phyloP scores from a whole-genome alignment of 1,140 invertebrate genomes.

The Matsumurasca onukii region DNA sequence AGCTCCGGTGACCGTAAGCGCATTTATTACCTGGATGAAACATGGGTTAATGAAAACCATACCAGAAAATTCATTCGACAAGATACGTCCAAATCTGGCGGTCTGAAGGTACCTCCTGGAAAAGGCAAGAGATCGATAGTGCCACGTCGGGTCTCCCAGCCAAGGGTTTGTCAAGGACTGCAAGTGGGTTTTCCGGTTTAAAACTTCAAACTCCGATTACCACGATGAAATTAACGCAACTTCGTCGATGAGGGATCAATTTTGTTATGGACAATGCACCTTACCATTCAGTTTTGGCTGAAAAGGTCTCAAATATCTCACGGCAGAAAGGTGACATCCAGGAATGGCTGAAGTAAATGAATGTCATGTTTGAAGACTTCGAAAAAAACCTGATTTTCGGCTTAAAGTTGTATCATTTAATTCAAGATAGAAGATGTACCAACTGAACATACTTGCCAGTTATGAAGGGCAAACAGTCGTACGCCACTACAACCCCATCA shows the following conservation, averaged over 20 bases:
- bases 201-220: no score
- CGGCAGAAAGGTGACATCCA: no score
- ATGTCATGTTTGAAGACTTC: neutral
- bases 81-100: neutral
- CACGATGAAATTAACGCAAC: no score
- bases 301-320: neutral
- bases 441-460: constrained; percentile 31
- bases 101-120: neutral
- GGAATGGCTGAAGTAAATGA: no score
- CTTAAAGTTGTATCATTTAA: neutral
- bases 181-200: no score
- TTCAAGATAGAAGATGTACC: neutral
- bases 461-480: constrained; percentile 40
- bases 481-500: constrained; percentile 40
- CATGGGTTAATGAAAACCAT: no score
- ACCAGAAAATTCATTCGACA: no score
- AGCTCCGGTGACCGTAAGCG: no score
- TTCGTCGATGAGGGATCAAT: neutral
- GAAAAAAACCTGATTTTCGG: neutral
- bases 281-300: no score
- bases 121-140: constrained; percentile 2
- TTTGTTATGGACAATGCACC: neutral
- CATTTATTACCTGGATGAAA: no score
- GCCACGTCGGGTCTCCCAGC: neutral
- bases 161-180: neutral